Percentiles rank a stretch among this genome's conserved stretches.
Evolutionary conservation across 2,888 invertebrate genomes (phyloP).

Genomic region (Plebejus melissa): DNA sequence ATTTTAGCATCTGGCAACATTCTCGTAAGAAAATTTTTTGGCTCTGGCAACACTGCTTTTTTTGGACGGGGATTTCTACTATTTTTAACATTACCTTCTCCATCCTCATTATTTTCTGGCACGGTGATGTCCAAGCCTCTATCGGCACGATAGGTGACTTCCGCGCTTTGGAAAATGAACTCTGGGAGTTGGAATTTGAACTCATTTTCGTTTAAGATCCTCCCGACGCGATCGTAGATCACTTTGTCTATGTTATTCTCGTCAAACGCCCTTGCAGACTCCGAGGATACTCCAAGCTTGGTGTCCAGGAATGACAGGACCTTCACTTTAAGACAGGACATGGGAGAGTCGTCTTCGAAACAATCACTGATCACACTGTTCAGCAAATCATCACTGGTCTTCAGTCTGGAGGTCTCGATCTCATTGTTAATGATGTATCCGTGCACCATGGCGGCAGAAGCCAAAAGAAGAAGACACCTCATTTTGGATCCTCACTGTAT

Average conservation of each 20-base stretch:
- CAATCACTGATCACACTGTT: constrained; percentile 86
- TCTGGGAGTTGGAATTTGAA: constrained; percentile 86
- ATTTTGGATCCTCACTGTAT: constrained; percentile 65
- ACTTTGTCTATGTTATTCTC: constrained; percentile 84
- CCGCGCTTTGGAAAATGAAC: constrained; percentile 83
- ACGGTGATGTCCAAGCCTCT: constrained; percentile 82
- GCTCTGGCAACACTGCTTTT: background rate
- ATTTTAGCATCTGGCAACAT: no score
- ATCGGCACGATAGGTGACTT: constrained; percentile 82
- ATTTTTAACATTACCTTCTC: constrained; percentile 65
- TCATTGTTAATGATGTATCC: constrained; percentile 77
- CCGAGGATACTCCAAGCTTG: constrained; percentile 80
- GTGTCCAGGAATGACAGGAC: constrained; percentile 87
- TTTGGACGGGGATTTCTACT: background rate
- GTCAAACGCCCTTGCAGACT: constrained; percentile 80
- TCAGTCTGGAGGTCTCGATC: constrained; percentile 75
- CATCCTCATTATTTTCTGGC: constrained; percentile 74
- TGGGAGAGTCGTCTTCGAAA: constrained; percentile 82
- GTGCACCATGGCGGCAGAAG: constrained; percentile 69
- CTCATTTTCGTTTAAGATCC: constrained; percentile 86
- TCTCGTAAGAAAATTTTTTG: background rate
- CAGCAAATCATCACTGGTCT: constrained; percentile 84
- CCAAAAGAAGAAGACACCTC: constrained; percentile 76
- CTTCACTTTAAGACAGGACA: constrained; percentile 86
- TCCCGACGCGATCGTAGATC: constrained; percentile 84